Base-by-base conservation (phyloP, 92 coral and sea anemone species). In the Nematostella vectensis region DNA sequence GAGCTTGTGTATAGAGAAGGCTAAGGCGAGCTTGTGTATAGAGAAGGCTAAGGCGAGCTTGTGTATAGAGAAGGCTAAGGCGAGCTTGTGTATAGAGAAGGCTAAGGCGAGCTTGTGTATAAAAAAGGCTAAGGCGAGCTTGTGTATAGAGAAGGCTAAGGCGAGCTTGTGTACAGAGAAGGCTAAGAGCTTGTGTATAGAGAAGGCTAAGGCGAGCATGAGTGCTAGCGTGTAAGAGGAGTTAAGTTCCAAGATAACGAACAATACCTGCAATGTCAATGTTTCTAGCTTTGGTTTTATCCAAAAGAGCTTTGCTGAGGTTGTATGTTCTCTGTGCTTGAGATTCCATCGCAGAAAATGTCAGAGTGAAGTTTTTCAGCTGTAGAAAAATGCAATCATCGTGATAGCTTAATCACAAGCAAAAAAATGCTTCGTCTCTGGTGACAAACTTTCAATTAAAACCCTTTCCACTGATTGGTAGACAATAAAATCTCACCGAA, bases 221-320 rank as follows among this genome's bases (percentile, higher is more conserved):
- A 38, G 11, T 33, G 13, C 28, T 24, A 58, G 0, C 3, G 15
- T 4, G 3, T 48, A 50, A n/a, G n/a, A n/a, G n/a, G n/a, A n/a
- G n/a, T n/a, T n/a, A n/a, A n/a, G n/a, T n/a, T n/a, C n/a, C n/a
- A n/a, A n/a, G n/a, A n/a, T n/a, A n/a, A n/a, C n/a, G n/a, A n/a
- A n/a, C n/a, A n/a, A n/a, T 76, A 89, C 96, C 95, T 40, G 72
- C 40, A 28, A 78, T 30, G 52, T 81, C 74, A n/a, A 57, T 50
- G 30, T 71, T 82, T 40, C 97, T 67, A 9, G 61, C 68, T 40
- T 18, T 30, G 9, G 97, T 89, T 31, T 27, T 54, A 56, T 68
- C 67, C 26, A 85, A 72, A 21, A 85, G 57, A 16, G 31, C 65
- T 38, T 56, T 51, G 59, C 88, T 81, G 36, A 20, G 50, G 42